Evolutionary conservation across 2,888 invertebrate genomes (phyloP).

Genomic region (Mamestra brassicae): DNA sequence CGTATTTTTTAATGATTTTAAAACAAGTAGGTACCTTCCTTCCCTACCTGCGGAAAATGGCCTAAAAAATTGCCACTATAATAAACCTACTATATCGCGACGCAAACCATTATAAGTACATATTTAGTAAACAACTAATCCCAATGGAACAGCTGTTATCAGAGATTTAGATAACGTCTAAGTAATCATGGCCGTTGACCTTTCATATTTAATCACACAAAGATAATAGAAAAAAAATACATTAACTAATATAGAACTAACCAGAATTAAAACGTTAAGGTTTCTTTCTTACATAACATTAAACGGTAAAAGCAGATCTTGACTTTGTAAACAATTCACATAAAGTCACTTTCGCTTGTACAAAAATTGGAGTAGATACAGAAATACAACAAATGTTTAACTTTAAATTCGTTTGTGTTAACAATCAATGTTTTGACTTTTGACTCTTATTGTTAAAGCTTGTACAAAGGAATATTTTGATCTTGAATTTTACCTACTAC

Average conservation of each 20-base stretch:
- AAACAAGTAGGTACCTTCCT: not conserved
- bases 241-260: conserved; percentile 17
- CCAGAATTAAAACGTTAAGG: not conserved
- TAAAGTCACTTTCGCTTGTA: conserved; percentile 20
- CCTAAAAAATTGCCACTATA: not conserved
- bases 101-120: conserved; percentile 7
- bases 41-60: not conserved
- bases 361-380: not conserved
- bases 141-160: conserved; percentile 42
- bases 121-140: conserved; percentile 41
- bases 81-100: not conserved
- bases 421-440: conserved; percentile 29
- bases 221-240: conserved; percentile 45
- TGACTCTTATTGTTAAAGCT: conserved; percentile 35
- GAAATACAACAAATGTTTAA: conserved; percentile 20
- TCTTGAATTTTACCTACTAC: not conserved
- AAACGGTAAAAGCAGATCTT: conserved; percentile 31
- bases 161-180: conserved; percentile 55
- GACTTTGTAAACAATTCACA: conserved; percentile 16
- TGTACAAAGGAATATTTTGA: not conserved
- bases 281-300: conserved; percentile 27
- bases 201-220: conserved; percentile 41
- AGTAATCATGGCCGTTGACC: conserved; percentile 64
- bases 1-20: not conserved
- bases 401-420: conserved; percentile 6